phyloP scores from a whole-genome alignment of 1,140 invertebrate genomes.

The Rhopalosiphum maidis region DNA sequence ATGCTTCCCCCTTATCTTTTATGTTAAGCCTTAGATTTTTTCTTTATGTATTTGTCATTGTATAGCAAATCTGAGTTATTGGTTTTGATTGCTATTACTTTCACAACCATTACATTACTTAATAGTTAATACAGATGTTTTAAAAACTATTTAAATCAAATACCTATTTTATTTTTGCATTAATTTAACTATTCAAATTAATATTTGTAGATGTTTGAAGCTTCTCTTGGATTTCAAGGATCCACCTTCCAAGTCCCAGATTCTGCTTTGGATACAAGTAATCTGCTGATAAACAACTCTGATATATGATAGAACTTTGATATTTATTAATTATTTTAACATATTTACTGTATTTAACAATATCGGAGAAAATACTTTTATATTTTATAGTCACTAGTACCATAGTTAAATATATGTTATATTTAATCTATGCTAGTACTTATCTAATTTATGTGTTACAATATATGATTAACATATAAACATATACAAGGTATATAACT shows the following conservation, averaged over 20 bases:
- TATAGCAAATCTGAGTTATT: too few species aligned
- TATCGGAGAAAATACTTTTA: not conserved
- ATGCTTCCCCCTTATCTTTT: fast-evolving
- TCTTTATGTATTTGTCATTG: too few species aligned
- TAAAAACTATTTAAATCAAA: not conserved
- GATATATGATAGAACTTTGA: constrained; percentile 58
- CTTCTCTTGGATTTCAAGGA: constrained; percentile 72
- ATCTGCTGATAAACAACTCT: constrained; percentile 61
- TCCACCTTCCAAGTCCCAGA: constrained; percentile 75
- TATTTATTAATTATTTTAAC: not conserved
- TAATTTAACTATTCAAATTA: not conserved
- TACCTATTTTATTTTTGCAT: not conserved
- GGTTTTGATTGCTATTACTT: not conserved
- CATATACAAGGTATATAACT: not conserved
- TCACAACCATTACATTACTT: not conserved
- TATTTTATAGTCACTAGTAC: not conserved
- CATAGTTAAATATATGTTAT: not conserved
- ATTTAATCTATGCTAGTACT: not conserved
- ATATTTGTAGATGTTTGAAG: constrained; percentile 70
- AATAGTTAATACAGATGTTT: not conserved
- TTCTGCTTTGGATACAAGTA: constrained; percentile 61
- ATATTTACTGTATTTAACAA: not conserved
- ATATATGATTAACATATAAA: not conserved
- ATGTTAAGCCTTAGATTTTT: too few species aligned
- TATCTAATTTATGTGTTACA: not conserved